Conservation (phyloP, 30 jellyfish, hydroid and myxozoan genomes). For the Morbakka virulenta region DNA sequence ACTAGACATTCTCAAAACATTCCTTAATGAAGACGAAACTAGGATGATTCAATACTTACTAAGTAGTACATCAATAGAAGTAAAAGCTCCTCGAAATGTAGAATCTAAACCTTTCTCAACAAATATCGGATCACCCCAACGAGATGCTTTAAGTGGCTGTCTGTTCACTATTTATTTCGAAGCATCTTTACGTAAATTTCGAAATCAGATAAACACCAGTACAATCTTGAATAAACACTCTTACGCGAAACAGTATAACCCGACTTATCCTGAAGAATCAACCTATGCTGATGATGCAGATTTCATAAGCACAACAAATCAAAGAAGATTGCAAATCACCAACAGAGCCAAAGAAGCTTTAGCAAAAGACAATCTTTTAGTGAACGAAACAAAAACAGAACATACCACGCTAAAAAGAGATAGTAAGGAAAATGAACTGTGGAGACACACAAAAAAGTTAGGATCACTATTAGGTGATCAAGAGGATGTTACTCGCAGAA, state of each 20-base stretch:
- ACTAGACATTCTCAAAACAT: background rate
- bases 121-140: slow-evolving; percentile 40
- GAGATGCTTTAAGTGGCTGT: slow-evolving; percentile 36
- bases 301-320: too few species aligned
- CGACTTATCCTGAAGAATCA: slow-evolving; percentile 22
- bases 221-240: background rate
- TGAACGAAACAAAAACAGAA: too few species aligned
- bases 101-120: slow-evolving; percentile 5
- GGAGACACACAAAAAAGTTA: too few species aligned
- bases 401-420: too few species aligned
- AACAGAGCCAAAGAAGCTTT: too few species aligned
- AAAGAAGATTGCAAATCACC: too few species aligned
- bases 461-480: slow-evolving; percentile 21
- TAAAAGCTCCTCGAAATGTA: background rate
- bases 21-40: too few species aligned
- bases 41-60: too few species aligned
- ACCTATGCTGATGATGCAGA: slow-evolving; percentile 34
- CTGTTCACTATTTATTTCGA: too few species aligned
- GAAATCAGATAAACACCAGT: background rate
- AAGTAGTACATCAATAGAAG: background rate
- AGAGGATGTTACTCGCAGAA: slow-evolving; percentile 28
- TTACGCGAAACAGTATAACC: background rate
- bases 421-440: too few species aligned
- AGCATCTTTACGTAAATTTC: background rate
- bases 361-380: too few species aligned